These are phyloP conservation scores for Coregonus sp. DNA, from an alignment of 2,797 vertebrate species.

Conservation along the genomic window DNA sequence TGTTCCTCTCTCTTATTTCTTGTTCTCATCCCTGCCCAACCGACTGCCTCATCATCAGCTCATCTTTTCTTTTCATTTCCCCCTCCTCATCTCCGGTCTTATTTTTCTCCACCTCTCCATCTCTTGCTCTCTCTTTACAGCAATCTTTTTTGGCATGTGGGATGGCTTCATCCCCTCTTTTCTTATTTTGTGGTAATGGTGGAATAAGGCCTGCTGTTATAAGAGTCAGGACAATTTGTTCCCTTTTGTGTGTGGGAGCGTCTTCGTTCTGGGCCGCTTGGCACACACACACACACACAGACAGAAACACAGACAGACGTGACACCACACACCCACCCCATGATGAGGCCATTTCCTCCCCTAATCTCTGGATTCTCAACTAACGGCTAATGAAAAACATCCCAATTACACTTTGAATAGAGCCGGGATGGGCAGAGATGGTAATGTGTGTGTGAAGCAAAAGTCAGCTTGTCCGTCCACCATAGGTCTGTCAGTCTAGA, in stretches of 20 bases:
- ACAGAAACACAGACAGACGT: neutral
- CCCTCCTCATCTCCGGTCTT: slow-evolving; percentile 18
- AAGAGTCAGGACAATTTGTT: slow-evolving; percentile 76
- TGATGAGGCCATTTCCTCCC: slow-evolving; percentile 80
- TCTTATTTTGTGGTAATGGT: slow-evolving; percentile 71
- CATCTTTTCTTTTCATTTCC: slow-evolving; percentile 73
- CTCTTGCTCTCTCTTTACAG: slow-evolving; percentile 39
- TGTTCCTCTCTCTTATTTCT: slow-evolving; percentile 59
- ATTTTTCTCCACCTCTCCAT: slow-evolving; percentile 26
- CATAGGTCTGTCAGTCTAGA: too few relatives aligned
- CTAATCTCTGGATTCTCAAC: slow-evolving; percentile 80
- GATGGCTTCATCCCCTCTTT: slow-evolving; percentile 63
- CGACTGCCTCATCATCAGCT: slow-evolving; percentile 45
- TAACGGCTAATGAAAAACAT: slow-evolving; percentile 81
- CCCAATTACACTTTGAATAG: slow-evolving; percentile 69
- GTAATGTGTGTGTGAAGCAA: slow-evolving; percentile 68
- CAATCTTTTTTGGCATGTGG: slow-evolving; percentile 67
- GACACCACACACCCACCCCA: slow-evolving; percentile 18
- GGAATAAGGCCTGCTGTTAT: slow-evolving; percentile 58
- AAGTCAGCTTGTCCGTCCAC: slow-evolving; percentile 35
- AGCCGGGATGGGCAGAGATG: slow-evolving; percentile 48
- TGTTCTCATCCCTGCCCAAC: slow-evolving; percentile 44
- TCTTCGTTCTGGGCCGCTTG: slow-evolving; percentile 52
- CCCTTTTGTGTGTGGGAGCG: slow-evolving; percentile 64
- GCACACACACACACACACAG: slow-evolving; percentile 12